Evolutionary conservation across 2,888 invertebrate species (phyloP).

Genomic region (Chalcis sispes): DNA sequence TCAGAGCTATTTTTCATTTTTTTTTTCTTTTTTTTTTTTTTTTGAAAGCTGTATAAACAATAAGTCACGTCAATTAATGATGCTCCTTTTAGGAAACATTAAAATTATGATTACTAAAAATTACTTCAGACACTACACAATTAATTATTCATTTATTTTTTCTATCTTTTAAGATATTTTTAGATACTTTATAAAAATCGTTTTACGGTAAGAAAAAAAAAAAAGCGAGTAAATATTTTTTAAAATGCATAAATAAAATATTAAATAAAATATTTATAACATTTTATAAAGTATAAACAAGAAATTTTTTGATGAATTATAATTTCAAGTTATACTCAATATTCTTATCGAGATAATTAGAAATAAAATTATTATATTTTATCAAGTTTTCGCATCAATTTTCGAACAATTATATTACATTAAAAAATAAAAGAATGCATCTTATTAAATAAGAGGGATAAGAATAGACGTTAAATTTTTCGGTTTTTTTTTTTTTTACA

Average conservation of each 20-base stretch:
- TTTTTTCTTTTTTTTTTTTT: neutral
- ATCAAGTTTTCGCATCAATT: too few relatives aligned
- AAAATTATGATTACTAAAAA: slow-evolving; percentile 32
- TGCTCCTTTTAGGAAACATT: slow-evolving; percentile 32
- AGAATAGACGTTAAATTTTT: neutral
- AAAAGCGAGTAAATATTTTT: neutral
- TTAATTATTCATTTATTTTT: slow-evolving; percentile 7
- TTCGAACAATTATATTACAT: too few relatives aligned
- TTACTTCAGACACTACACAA: slow-evolving; percentile 14
- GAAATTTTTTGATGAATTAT: neutral
- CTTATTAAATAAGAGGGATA: too few relatives aligned
- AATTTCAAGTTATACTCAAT: slow-evolving; percentile 5
- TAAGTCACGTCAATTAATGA: slow-evolving; percentile 15
- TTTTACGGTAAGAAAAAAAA: too few relatives aligned
- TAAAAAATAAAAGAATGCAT: neutral
- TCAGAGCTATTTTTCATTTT: too few relatives aligned
- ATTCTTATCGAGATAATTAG: too few relatives aligned
- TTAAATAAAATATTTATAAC: slow-evolving; percentile 12
- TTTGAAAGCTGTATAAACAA: slow-evolving; percentile 16
- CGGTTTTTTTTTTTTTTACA: neutral
- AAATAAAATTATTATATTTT: too few relatives aligned
- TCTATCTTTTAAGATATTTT: slow-evolving; percentile 13
- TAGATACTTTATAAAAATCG: slow-evolving; percentile 18
- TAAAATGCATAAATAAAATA: neutral
- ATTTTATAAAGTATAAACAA: neutral